phyloP scores from a whole-genome alignment of 2,797 vertebrate species.

The Delichon dasypus region DNA sequence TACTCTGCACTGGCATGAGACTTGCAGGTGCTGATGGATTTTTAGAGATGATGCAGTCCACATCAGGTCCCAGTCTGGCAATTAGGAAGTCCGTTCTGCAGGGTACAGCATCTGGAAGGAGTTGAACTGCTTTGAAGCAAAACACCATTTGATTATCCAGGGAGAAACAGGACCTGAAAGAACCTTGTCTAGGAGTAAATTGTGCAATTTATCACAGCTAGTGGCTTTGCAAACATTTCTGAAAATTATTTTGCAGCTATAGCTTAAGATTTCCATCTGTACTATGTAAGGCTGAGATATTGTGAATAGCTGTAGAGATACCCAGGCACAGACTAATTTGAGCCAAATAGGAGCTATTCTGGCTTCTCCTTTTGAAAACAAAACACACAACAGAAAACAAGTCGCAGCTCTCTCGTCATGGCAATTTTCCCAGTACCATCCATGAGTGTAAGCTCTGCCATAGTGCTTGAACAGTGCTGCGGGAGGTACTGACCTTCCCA shows the following conservation, averaged over 20 bases:
- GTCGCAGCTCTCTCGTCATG: slow-evolving; percentile 51
- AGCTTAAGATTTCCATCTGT: neutral
- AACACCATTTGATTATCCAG: neutral
- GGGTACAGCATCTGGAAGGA: neutral
- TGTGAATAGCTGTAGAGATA: neutral
- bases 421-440: slow-evolving; percentile 63
- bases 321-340: neutral
- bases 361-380: slow-evolving; percentile 32
- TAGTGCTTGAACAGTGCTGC: neutral
- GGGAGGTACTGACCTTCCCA: slow-evolving; percentile 61
- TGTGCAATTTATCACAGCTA: neutral
- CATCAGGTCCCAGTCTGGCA: neutral
- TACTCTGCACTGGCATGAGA: neutral
- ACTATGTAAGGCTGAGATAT: neutral
- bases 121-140: neutral
- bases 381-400: neutral
- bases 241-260: neutral
- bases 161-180: neutral
- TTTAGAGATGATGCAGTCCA: neutral
- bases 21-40: neutral
- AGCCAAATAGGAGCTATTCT: slow-evolving; percentile 46
- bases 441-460: slow-evolving; percentile 52
- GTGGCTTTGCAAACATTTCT: neutral
- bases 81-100: neutral
- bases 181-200: neutral